Evolutionary conservation across 2,113 vertebrate species (phyloP).

Genomic region (Dicerorhinus sumatrensis): DNA sequence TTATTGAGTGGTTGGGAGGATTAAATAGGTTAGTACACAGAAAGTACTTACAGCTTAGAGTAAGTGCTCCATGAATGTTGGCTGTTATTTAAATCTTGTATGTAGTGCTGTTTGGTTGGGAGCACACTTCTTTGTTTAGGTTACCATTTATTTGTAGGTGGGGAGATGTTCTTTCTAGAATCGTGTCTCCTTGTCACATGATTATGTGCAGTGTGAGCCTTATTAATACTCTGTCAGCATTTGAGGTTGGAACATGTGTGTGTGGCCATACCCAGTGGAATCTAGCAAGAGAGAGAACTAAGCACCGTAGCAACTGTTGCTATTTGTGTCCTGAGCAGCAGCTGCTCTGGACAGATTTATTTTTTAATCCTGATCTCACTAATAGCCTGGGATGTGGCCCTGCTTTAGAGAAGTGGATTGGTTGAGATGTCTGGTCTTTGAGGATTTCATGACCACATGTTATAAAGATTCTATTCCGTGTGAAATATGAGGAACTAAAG

Average conservation of each 20-base stretch:
- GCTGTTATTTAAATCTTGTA: background rate
- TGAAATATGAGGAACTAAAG: background rate
- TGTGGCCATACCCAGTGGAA: constrained; percentile 78
- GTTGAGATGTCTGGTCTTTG: constrained; percentile 55
- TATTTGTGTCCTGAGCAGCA: constrained; percentile 82
- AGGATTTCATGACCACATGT: constrained; percentile 57
- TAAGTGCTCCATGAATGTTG: background rate
- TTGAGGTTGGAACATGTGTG: constrained; percentile 80
- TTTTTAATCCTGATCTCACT: constrained; percentile 78
- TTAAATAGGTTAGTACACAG: background rate
- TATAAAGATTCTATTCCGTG: constrained; percentile 32
- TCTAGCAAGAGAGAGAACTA: constrained; percentile 63
- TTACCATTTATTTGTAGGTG: constrained; percentile 84
- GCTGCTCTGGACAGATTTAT: constrained; percentile 69
- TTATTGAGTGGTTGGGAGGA: background rate
- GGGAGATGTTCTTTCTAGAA: constrained; percentile 83
- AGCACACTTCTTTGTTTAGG: constrained; percentile 47
- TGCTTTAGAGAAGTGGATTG: constrained; percentile 45
- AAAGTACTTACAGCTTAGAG: background rate
- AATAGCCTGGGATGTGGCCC: constrained; percentile 55
- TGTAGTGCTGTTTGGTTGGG: constrained; percentile 34
- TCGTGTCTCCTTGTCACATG: constrained; percentile 80
- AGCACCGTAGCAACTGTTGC: constrained; percentile 88
- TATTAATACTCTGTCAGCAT: constrained; percentile 82
- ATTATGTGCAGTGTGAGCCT: constrained; percentile 70